These are phyloP conservation scores for Crypturellus tataupa DNA, from an alignment of 2,797 vertebrate genomes.

Conservation along the genomic window DNA sequence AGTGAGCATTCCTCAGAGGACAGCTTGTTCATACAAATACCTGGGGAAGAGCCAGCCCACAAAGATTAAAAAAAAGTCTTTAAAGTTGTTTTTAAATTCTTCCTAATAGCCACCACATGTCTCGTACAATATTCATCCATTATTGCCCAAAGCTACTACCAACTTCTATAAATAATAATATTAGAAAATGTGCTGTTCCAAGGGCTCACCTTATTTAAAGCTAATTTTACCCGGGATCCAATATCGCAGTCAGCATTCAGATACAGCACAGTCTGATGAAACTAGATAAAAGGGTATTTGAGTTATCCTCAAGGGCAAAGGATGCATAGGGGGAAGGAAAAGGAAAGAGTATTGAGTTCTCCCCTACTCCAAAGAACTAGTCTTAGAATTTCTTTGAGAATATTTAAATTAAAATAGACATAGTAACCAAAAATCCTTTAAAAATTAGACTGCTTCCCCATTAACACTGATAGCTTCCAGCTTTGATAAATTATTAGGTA, in stretches of 20 bases:
- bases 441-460: not conserved
- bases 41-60: not conserved
- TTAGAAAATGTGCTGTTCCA: not conserved
- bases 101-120: not conserved
- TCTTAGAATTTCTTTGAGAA: not conserved
- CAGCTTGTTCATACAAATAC: not conserved
- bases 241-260: not conserved
- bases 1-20: not conserved
- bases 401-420: not conserved
- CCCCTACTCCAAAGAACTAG: not conserved
- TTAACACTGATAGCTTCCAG: not conserved
- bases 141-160: not conserved
- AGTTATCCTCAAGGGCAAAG: not conserved
- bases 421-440: not conserved
- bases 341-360: not conserved
- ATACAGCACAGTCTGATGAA: not conserved
- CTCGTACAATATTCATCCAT: not conserved
- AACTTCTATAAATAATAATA: not conserved
- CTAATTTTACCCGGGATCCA: not conserved
- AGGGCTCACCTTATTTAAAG: not conserved
- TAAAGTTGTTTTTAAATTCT: not conserved
- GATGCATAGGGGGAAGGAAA: accelerated
- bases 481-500: constrained; percentile 11
- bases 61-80: not conserved
- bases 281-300: not conserved